Evolutionary conservation across 2,797 vertebrate species (phyloP), one percentile per base, ranked within the genome.

Genomic region (Margarornis squamiger): DNA sequence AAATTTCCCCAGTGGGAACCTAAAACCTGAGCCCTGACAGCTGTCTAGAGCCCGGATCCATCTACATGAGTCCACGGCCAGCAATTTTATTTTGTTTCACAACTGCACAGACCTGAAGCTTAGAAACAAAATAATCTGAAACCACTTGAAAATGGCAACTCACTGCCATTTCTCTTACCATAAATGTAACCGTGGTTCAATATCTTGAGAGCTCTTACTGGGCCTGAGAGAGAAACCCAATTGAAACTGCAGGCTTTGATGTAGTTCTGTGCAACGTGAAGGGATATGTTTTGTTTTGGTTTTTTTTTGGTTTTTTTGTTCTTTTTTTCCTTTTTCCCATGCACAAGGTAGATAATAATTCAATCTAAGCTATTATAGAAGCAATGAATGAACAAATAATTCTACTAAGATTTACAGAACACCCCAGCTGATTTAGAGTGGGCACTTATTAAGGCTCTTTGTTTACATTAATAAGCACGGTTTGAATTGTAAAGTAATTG

Each of bases 301-400:
- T 74, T 88, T 75, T 20, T 41, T 43, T 43, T 7, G 23, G n/a
- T 24, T 49, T 36, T 86, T 94, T 92, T 90, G 82, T 80, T 39
- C 10, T 41, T 86, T 93, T 93, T 86, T 83, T 75, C 43, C 9
- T 39, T 84, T 82, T 38, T 36, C 17, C 26, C 21, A 85, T 92
- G 67, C 84, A 79, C 49, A 95, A 88, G 70, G 91, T 82, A 89
- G 38, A 55, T 81, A 94, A 94, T 87, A 7, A 93, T 58, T 95
- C 77, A 79, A 92, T 92, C 93, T 89, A 85, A 96, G 92, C 63
- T 65, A 66, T 87, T 91, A 81, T 0, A 90, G 67, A 73, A 84
- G 46, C 15, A 78, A 75, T 2, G 7, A 94, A 90, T 72, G 63
- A 94, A 86, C 62, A 95, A 97, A 88, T 93, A 92, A 94, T 92